Percentiles rank a stretch among this genome's conserved stretches.
Evolutionary conservation across 2,797 vertebrate genomes (phyloP).

Genomic region (Babyrousa celebensis): DNA sequence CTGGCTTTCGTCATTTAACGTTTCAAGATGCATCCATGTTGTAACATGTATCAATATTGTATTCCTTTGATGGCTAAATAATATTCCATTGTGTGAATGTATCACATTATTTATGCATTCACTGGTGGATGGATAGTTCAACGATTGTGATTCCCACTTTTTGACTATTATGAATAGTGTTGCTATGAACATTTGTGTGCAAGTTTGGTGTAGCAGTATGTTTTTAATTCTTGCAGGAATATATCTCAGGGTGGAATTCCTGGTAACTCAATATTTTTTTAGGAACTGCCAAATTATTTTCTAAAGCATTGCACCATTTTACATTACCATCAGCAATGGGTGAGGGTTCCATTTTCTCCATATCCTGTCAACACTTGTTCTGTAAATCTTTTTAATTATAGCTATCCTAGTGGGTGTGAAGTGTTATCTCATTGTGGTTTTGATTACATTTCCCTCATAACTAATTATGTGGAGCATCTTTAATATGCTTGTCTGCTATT

Average conservation of each 20-base stretch:
- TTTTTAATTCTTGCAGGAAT: background rate
- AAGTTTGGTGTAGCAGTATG: background rate
- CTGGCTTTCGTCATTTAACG: background rate
- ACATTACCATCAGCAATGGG: background rate
- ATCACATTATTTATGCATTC: background rate
- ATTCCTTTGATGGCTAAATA: rapidly evolving
- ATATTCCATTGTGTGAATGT: rapidly evolving
- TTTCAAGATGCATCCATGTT: background rate
- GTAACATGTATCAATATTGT: background rate
- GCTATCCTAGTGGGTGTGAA: background rate
- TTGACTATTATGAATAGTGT: background rate
- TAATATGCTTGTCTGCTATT: background rate
- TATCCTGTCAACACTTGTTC: background rate
- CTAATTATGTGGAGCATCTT: background rate
- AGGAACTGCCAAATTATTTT: background rate
- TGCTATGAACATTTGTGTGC: background rate
- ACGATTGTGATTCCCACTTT: background rate
- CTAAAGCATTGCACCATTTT: background rate
- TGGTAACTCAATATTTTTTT: background rate
- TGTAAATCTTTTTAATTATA: background rate
- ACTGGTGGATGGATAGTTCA: background rate
- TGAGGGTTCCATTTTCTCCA: background rate
- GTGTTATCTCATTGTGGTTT: background rate
- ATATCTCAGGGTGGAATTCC: background rate
- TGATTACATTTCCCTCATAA: background rate